Percentiles rank a stretch among this genome's conserved stretches.
phyloP scores from a whole-genome alignment of 2,797 vertebrate genomes.

The Peromyscus nudipes region DNA sequence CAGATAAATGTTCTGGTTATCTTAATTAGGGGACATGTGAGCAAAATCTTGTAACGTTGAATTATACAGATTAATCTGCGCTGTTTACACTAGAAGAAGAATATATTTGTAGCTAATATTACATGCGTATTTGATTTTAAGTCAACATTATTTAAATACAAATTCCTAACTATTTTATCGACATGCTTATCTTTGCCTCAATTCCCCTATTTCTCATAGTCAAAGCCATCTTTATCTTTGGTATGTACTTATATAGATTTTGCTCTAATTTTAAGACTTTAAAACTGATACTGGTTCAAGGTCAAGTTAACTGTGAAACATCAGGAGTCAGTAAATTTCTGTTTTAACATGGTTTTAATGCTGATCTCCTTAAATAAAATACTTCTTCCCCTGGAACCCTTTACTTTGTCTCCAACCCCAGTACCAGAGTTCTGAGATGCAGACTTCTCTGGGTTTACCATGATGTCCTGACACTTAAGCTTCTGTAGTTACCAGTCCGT shows the following conservation, averaged over 20 bases:
- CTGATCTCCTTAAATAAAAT: background rate
- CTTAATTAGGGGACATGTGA: conserved; percentile 57
- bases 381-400: background rate
- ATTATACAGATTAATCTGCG: conserved; percentile 18
- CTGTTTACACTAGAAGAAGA: conserved; percentile 27
- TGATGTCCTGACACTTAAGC: background rate
- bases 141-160: conserved; percentile 3
- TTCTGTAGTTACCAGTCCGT: background rate
- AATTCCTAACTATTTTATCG: background rate
- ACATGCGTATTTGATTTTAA: background rate
- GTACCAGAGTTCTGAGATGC: background rate
- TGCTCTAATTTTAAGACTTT: background rate
- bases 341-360: background rate
- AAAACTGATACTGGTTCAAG: background rate
- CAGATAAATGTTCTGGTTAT: conserved; percentile 50
- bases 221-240: background rate
- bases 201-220: background rate
- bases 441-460: background rate
- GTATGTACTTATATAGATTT: background rate
- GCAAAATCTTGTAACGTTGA: conserved; percentile 53
- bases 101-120: background rate
- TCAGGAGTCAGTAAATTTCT: background rate
- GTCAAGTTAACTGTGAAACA: background rate
- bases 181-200: background rate
- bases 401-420: background rate